phyloP scores from a whole-genome alignment of 1,140 invertebrate species.

The Zaprionus capensis region DNA sequence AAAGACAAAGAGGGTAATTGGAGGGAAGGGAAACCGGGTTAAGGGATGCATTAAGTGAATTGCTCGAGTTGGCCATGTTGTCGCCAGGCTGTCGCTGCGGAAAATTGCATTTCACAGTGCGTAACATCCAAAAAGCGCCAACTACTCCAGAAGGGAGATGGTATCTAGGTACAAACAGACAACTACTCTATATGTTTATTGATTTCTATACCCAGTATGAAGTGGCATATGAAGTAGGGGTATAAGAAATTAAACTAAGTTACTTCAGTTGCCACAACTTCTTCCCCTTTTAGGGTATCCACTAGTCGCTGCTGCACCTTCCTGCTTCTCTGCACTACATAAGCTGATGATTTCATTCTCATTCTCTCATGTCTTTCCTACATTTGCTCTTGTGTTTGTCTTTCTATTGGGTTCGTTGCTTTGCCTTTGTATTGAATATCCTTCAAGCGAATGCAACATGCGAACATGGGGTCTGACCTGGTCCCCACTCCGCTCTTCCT shows the following conservation, averaged over 20 bases:
- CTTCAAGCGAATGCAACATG: constrained; percentile 63
- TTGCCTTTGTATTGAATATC: constrained; percentile 42
- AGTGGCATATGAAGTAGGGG: neutral
- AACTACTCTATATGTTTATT: constrained; percentile 38
- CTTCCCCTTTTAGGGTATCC: constrained; percentile 8
- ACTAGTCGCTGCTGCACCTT: neutral
- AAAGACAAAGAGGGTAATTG: neutral
- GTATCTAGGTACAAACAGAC: constrained; percentile 3
- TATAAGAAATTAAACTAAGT: neutral
- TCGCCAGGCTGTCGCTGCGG: constrained; percentile 60
- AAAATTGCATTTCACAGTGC: constrained; percentile 65
- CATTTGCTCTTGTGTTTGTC: constrained; percentile 5
- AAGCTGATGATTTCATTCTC: constrained; percentile 67
- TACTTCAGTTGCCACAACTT: neutral
- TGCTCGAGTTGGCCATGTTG: constrained; percentile 45
- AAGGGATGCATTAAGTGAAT: constrained; percentile 65
- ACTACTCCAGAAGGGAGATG: constrained; percentile 26
- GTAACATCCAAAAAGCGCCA: constrained; percentile 35
- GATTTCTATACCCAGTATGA: constrained; percentile 54
- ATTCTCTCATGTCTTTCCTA: constrained; percentile 35
- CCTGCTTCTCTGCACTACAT: constrained; percentile 6
- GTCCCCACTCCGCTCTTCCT: neutral
- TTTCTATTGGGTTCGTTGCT: constrained; percentile 27
- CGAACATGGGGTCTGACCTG: constrained; percentile 23
- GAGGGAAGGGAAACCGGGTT: neutral